Evolutionary conservation across 2,888 invertebrate species (phyloP).

Genomic region (Dicroscelio sp.): DNA sequence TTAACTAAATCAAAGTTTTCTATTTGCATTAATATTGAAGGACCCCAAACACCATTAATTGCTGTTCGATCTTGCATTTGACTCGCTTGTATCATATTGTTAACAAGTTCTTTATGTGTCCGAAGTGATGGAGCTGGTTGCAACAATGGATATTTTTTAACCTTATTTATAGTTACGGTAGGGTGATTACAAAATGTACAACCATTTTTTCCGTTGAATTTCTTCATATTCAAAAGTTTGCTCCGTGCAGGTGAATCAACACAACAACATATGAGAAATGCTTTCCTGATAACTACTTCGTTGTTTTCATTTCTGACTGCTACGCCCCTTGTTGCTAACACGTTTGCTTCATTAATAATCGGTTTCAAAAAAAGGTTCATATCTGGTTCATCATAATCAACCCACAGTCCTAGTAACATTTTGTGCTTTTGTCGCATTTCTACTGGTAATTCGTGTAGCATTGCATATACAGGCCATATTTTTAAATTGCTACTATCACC

Average conservation of each 20-base stretch:
- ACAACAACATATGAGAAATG: conserved; percentile 49
- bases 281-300: conserved; percentile 11
- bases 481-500: conserved; percentile 45
- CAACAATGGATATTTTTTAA: conserved; percentile 46
- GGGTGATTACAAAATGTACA: conserved; percentile 73
- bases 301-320: neutral
- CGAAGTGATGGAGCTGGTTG: neutral
- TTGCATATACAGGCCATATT: conserved; percentile 73
- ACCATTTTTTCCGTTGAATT: conserved; percentile 70
- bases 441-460: conserved; percentile 76
- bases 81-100: conserved; percentile 3
- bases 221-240: conserved; percentile 70
- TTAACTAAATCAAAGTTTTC: conserved; percentile 71
- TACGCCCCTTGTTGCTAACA: conserved; percentile 59
- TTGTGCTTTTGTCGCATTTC: conserved; percentile 67
- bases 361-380: conserved; percentile 71
- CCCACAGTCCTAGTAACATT: conserved; percentile 77
- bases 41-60: conserved; percentile 56
- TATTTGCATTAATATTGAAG: conserved; percentile 55
- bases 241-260: conserved; percentile 45
- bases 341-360: conserved; percentile 71
- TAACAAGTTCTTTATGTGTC: conserved; percentile 29
- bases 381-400: conserved; percentile 67
- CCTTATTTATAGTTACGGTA: conserved; percentile 7
- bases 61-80: neutral